Evolutionary conservation across 2,888 invertebrate species (phyloP).

Genomic region (Lathronympha strigana): DNA sequence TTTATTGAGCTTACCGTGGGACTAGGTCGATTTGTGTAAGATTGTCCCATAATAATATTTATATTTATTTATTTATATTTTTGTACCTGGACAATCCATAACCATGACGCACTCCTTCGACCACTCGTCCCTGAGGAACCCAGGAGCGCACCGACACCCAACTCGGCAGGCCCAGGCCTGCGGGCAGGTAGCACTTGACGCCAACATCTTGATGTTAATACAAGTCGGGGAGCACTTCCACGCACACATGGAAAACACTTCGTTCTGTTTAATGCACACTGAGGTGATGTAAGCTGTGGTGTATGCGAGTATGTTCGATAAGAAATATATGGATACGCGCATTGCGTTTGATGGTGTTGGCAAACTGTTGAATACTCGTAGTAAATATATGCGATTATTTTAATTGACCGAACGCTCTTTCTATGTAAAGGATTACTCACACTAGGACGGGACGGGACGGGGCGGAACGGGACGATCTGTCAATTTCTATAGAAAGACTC

Average conservation of each 20-base stretch:
- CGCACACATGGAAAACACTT: slow-evolving; percentile 72
- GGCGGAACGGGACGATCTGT: too few species aligned
- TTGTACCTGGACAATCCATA: slow-evolving; percentile 67
- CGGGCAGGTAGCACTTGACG: slow-evolving; percentile 53
- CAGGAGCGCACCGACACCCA: slow-evolving; percentile 71
- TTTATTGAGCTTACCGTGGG: too few species aligned
- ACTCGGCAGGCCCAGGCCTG: slow-evolving; percentile 70
- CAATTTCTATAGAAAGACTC: too few species aligned
- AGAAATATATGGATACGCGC: slow-evolving; percentile 6
- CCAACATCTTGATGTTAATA: slow-evolving; percentile 63
- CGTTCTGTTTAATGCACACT: slow-evolving; percentile 59
- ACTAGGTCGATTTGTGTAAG: too few species aligned
- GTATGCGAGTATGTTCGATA: slow-evolving; percentile 10
- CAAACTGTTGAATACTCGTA: background rate
- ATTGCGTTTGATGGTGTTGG: slow-evolving; percentile 11
- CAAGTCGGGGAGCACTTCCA: slow-evolving; percentile 76
- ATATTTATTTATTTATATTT: too few species aligned
- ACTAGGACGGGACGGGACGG: too few species aligned
- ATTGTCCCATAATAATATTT: too few species aligned
- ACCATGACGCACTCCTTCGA: slow-evolving; percentile 67
- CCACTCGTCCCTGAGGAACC: slow-evolving; percentile 69
- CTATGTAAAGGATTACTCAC: too few species aligned
- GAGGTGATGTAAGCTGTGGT: slow-evolving; percentile 58
- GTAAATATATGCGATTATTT: background rate
- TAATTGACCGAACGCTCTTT: background rate